Conservation (phyloP, 2,888 invertebrate genomes). For the Noctua janthina region DNA sequence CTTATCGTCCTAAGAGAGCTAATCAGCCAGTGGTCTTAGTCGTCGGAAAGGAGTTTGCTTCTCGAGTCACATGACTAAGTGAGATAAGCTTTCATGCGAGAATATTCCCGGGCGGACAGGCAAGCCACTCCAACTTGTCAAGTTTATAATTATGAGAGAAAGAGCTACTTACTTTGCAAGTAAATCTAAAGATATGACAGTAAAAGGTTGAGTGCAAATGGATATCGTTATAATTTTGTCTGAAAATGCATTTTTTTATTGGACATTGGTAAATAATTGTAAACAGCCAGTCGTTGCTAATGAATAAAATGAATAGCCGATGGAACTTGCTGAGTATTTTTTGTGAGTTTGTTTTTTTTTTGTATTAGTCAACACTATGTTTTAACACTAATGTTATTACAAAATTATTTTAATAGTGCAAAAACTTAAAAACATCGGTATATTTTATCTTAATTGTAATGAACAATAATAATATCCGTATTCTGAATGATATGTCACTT, state of each 20-base stretch:
- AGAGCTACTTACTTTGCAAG: slow-evolving; percentile 26
- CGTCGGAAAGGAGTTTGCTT: slow-evolving; percentile 52
- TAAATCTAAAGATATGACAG: slow-evolving; percentile 11
- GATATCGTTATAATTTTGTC: not conserved
- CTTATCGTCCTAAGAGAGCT: slow-evolving; percentile 55
- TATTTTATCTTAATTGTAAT: too few species aligned
- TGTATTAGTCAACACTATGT: not conserved
- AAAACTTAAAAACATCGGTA: too few species aligned
- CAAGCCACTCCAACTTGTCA: slow-evolving; percentile 49
- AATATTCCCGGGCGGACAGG: slow-evolving; percentile 52
- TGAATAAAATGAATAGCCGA: not conserved
- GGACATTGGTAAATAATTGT: not conserved
- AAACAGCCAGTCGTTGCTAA: not conserved
- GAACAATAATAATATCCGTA: too few species aligned
- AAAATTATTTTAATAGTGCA: not conserved
- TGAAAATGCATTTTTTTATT: not conserved
- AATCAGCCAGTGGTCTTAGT: slow-evolving; percentile 55
- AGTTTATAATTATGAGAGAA: slow-evolving; percentile 48
- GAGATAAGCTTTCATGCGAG: slow-evolving; percentile 52
- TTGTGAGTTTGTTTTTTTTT: not conserved
- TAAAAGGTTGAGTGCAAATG: not conserved
- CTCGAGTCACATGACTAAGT: slow-evolving; percentile 49
- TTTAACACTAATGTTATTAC: not conserved
- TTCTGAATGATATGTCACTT: slow-evolving; percentile 65
- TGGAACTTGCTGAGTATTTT: not conserved